Percentiles rank a stretch among this genome's conserved stretches.
Conservation (phyloP, 2,797 vertebrate species). For the Micropoecilia bifurca region DNA sequence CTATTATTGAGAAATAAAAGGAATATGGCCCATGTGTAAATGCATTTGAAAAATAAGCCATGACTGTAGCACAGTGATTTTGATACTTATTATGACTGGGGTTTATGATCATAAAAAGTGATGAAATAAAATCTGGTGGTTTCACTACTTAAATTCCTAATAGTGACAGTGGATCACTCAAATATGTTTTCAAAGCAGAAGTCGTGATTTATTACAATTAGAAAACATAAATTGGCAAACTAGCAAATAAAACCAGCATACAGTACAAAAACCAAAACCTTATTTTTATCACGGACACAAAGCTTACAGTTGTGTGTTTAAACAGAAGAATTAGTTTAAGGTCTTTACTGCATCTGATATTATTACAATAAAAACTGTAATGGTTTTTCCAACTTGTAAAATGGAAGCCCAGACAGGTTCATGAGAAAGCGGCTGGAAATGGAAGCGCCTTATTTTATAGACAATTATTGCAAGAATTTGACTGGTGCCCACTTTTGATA, state of each 20-base stretch:
- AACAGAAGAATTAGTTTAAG: background rate
- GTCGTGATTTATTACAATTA: too few relatives aligned
- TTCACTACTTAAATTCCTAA: too few relatives aligned
- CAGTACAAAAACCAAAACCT: background rate
- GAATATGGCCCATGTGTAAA: too few relatives aligned
- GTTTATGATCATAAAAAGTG: too few relatives aligned
- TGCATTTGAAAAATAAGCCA: too few relatives aligned
- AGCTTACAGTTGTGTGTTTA: background rate
- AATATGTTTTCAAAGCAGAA: too few relatives aligned
- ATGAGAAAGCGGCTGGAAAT: background rate
- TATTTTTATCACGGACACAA: background rate
- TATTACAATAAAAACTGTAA: background rate
- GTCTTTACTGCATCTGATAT: background rate
- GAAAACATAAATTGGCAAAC: background rate
- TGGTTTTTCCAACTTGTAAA: background rate
- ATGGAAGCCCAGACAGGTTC: background rate
- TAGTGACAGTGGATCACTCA: too few relatives aligned
- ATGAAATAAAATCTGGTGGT: too few relatives aligned
- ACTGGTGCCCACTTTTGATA: constrained; percentile 7
- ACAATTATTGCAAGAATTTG: constrained; percentile 1
- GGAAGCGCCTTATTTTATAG: background rate
- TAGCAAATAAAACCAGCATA: background rate
- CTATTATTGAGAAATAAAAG: too few relatives aligned
- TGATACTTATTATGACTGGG: too few relatives aligned
- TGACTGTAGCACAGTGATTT: too few relatives aligned